Base-by-base conservation (phyloP, 2,888 invertebrate genomes). In the Eumerus sabulonum region DNA sequence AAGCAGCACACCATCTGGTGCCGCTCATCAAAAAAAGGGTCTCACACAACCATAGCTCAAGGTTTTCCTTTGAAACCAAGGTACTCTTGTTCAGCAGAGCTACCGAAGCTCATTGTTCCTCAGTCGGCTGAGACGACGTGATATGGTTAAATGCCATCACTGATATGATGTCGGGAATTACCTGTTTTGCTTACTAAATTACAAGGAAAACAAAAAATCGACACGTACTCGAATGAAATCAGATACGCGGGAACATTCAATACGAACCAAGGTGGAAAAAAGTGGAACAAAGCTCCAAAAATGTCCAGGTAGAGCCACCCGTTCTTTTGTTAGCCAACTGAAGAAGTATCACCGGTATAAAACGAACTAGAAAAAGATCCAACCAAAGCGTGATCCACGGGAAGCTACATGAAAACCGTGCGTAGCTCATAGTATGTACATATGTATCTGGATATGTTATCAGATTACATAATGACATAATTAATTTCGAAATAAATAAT, bases 381-480 rank as follows among this genome's bases (percentile, higher is more conserved):
- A 13, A 27, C 27, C 27, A 56, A 73, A 47, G 73, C 79, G 79
- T 79, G 79, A 68, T 57, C 57, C 48, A 45, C 59, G 11, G 47
- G n/a, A 35, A 60, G 44, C 38, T 36, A 79, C 77, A 68, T 38
- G 53, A 77, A 77, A 68, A 36, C 59, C 77, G 77, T 73, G 79
- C 68, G 68, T 73, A 19, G 48, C 35, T 9, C 16, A 44, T 59
- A 16, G 56, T 54, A 71, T 62, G 36, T 40, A 16, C 51, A 64
- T 64, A 27, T 27, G 27, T 27, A 27, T 27, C 59, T 66, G 73
- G 81, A 81, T 81, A 82, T 83, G 85, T 86, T 86, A 87, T 87
- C 87, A 85, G 85, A 85, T 87, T 87, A 87, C 87, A 85, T 87
- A 87, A 88, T 87, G 87, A 86, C 86, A 88, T 87, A 87, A 88